Conservation (phyloP, 2,888 invertebrate genomes). For the Volucella inanis region DNA sequence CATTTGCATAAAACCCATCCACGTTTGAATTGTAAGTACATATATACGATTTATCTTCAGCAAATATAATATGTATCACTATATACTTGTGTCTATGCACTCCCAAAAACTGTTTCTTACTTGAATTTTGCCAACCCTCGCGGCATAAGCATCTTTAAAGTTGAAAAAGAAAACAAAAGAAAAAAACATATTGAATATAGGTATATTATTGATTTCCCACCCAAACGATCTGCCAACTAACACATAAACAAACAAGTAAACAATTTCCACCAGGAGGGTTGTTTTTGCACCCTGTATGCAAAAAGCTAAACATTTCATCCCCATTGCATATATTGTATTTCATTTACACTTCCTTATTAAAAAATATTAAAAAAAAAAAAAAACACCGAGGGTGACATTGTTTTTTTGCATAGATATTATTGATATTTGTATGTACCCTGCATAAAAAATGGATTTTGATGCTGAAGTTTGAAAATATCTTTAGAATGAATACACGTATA, state of each 20-base stretch:
- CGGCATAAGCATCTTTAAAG: conserved; percentile 16
- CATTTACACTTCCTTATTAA: conserved; percentile 18
- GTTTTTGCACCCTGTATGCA: conserved; percentile 61
- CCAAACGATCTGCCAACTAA: conserved; percentile 69
- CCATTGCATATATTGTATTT: conserved; percentile 48
- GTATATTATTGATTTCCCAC: conserved; percentile 76
- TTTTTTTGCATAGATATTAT: conserved; percentile 46
- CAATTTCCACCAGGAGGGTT: conserved; percentile 33
- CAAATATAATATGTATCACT: background rate
- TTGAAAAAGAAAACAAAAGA: conserved; percentile 27
- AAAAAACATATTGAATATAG: conserved; percentile 73
- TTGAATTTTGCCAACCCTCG: conserved; percentile 59
- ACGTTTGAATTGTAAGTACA: too few species aligned
- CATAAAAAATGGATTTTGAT: conserved; percentile 54
- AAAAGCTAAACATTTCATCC: conserved; percentile 47
- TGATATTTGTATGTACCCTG: conserved; percentile 22
- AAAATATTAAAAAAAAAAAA: conserved; percentile 17
- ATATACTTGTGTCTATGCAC: conserved; percentile 2
- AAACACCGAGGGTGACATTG: conserved; percentile 56
- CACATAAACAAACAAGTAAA: conserved; percentile 3
- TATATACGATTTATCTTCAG: too few species aligned
- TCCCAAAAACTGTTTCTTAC: conserved; percentile 15
- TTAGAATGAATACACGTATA: conserved; percentile 19
- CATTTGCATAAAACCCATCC: conserved; percentile 55
- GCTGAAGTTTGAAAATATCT: conserved; percentile 34